These are phyloP conservation scores for Diadophis punctatus DNA, from an alignment of 2,113 vertebrate species.

Conservation along the genomic window DNA sequence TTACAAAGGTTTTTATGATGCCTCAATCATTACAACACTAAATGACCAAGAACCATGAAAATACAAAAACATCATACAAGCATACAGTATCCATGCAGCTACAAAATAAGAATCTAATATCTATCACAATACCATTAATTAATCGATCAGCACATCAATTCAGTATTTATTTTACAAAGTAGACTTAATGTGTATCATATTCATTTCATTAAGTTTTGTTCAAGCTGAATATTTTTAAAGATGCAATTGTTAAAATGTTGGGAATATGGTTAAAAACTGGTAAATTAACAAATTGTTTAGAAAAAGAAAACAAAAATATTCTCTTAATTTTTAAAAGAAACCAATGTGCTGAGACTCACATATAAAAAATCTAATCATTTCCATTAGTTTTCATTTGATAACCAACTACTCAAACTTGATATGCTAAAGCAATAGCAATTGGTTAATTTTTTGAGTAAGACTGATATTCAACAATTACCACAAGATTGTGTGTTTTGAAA, in stretches of 20 bases:
- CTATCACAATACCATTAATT: neutral
- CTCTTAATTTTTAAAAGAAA: neutral
- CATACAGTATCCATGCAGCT: neutral
- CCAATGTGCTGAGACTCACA: neutral
- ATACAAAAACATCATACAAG: neutral
- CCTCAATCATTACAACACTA: neutral
- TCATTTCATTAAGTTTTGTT: neutral
- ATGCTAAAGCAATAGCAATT: neutral
- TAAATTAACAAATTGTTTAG: neutral
- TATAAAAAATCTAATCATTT: neutral
- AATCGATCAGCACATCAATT: neutral
- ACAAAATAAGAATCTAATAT: neutral
- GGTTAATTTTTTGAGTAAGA: neutral
- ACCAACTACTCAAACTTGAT: neutral
- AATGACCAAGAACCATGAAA: neutral
- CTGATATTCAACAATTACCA: neutral
- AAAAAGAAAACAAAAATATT: neutral
- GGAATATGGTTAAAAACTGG: neutral
- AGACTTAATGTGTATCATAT: neutral
- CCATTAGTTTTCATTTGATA: neutral
- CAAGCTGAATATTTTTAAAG: neutral
- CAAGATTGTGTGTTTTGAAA: neutral
- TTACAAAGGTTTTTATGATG: neutral
- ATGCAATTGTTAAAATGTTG: neutral
- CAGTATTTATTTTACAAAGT: neutral